phyloP scores from a whole-genome alignment of 2,888 invertebrate genomes.

The Poecilobothrus nobilitatus region DNA sequence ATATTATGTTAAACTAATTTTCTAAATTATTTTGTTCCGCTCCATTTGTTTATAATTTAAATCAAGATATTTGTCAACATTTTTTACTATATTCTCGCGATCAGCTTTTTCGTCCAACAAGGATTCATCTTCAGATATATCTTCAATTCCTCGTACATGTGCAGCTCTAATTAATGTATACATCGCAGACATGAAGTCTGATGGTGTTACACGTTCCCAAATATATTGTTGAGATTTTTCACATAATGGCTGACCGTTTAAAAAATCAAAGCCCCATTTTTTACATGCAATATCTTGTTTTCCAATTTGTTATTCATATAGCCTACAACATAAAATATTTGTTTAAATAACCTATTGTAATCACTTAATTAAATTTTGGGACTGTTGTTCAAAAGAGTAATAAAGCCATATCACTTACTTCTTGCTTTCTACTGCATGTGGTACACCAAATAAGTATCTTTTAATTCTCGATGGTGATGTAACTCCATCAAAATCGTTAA shows the following conservation, averaged over 20 bases:
- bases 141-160: conserved; percentile 35
- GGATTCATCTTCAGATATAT: conserved; percentile 23
- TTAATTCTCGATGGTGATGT: conserved; percentile 34
- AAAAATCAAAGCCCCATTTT: conserved; percentile 44
- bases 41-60: too few species aligned
- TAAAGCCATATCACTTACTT: conserved; percentile 30
- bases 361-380: too few species aligned
- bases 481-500: conserved; percentile 36
- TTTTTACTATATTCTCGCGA: conserved; percentile 35
- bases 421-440: conserved; percentile 33
- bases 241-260: too few species aligned
- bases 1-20: too few species aligned
- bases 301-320: conserved; percentile 36
- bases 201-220: too few species aligned
- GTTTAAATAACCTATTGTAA: too few species aligned
- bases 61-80: too few species aligned
- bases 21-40: too few species aligned
- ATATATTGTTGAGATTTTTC: too few species aligned
- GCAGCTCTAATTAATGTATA: conserved; percentile 39
- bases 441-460: conserved; percentile 39
- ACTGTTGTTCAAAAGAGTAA: too few species aligned
- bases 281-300: conserved; percentile 55
- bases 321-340: conserved; percentile 23
- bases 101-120: conserved; percentile 39
- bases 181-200: too few species aligned